Base-by-base conservation (phyloP, 1,140 invertebrate species). In the Himalopsyche phryganea region DNA sequence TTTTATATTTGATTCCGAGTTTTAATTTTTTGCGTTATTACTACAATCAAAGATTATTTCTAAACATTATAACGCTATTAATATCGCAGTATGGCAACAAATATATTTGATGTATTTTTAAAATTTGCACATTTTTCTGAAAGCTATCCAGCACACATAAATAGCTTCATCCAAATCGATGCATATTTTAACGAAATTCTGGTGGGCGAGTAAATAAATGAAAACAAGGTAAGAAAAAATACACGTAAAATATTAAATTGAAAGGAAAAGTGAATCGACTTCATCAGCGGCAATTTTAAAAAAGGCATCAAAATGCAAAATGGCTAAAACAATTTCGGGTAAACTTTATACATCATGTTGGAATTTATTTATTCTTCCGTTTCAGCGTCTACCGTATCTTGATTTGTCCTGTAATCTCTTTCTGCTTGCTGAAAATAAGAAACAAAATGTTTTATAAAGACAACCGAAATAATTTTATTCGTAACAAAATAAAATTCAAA, bases 341-440 rank as follows among this genome's bases (percentile, higher is more conserved):
- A 54, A 33, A 35, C 18, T 55, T 60, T 55, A 55, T 55, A 55
- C 51, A 55, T 49, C 47, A 48, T 60, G n/a, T 20, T 50, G 40
- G 42, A 28, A 32, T 44, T 28, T 50, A 28, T 18, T 58, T 52
- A 58, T 50, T 64, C 62, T n/a, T 51, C 62, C 14, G 53, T 45
- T 13, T 54, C 46, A 19, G 42, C 47, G 10, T 52, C 52, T 9
- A 9, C 3, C 23, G 53, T 18, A 20, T 63, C 61, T 41, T 63
- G 57, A 41, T 56, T 54, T 17, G 53, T 46, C 50, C 62, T 54
- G 54, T 57, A 64, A 13, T 64, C 62, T 59, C 62, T 64, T 35
- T 64, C 62, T 7, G 58, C 62, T 60, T 60, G 52, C 62, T 64
- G 46, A 33, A 60, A 63, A 9, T 28, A 32, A 33, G 9, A 33